Base-by-base conservation (phyloP, 2,797 vertebrate genomes). In the Myotis myotis region DNA sequence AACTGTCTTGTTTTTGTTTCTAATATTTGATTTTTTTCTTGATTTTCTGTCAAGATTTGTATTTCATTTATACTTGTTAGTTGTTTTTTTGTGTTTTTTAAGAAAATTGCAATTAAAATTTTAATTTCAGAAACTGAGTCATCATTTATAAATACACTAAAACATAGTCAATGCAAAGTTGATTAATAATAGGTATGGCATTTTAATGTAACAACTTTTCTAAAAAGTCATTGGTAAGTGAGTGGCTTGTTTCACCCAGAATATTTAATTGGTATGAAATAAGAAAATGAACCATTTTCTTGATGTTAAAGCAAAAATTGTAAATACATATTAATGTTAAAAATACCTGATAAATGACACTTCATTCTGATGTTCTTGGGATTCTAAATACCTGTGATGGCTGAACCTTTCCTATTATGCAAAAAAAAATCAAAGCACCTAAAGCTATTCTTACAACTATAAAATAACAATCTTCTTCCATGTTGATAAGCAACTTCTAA, bases 61-160 rank as follows among this genome's bases (percentile, higher is more conserved):
- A 53, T 13, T 78, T 94, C 68, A 70, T 75, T 16, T 75, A 49
- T 75, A 49, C 55, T 90, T 49, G 2, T 68, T 94, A 33, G 8
- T 80, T 92, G 55, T 84, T 81, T 3, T 20, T 23, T 78, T 72
- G 25, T 62, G 28, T 66, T 66, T 98, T 62, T 30, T 13, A 28
- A 98, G 97, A 97, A 98, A 98, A 98, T 97, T 96, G 97, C 98
- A 98, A 98, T 98, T 98, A 98, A 98, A 98, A 98, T 13, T 99
- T 99, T 99, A 98, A 98, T 99, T 99, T 98, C 97, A 98, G 97
- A 98, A 98, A 98, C 97, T 94, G 97, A 98, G 97, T 98, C 98
- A 98, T 98, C 97, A 98, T 98, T 98, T 98, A 98, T 98, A 98
- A 98, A 98, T 98, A 98, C 98, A 98, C 98, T 98, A 98, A 98